Evolutionary conservation across 2,113 vertebrate genomes (phyloP), one percentile per base, ranked within the genome.

Genomic region (Phrynocephalus versicolor): DNA sequence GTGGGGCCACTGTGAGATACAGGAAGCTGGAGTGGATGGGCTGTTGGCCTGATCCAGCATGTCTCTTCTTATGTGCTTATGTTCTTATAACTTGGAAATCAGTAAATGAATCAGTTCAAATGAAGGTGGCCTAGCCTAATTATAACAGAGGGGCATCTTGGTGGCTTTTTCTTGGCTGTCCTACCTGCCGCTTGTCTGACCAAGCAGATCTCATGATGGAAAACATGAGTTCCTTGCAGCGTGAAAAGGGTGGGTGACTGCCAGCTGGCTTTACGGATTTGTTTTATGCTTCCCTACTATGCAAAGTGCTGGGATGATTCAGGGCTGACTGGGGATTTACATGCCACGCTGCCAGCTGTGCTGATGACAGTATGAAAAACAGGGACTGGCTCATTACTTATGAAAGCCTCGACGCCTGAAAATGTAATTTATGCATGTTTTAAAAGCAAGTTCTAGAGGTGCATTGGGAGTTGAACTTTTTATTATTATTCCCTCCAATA

Each of bases 281-380:
- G 35, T 70, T 69, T 74, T 91, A 57, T 65, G 67, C 58, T 92
- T 51, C 55, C 82, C 37, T 84, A 39, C 33, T 87, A 72, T 74
- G 83, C 69, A 82, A 4, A 25, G 75, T 9, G 82, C 19, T 75
- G 15, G 84, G 57, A 77, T 88, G 89, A 91, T 87, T 92, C 88
- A 90, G 79, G 70, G 39, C 7, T 74, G 84, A 25, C 6, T 85
- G 73, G 74, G 88, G 90, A 90, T 88, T 67, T 86, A n/a, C 41
- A 55, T 69, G n/a, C 3, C 58, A 41, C 76, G 41, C 70, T 86
- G 76, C 72, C 71, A 78, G 75, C 70, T 75, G 25, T 62, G 74
- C 51, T 79, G 45, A 81, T 19, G 88, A 81, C 0, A 0, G 55
- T 23, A 37, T 45, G 67, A 8, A 79, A 86, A 85, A 57, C 0